Percentiles rank a stretch among this genome's conserved stretches.
Evolutionary conservation across 2,113 vertebrate species (phyloP).

Genomic region (Albula goreensis): DNA sequence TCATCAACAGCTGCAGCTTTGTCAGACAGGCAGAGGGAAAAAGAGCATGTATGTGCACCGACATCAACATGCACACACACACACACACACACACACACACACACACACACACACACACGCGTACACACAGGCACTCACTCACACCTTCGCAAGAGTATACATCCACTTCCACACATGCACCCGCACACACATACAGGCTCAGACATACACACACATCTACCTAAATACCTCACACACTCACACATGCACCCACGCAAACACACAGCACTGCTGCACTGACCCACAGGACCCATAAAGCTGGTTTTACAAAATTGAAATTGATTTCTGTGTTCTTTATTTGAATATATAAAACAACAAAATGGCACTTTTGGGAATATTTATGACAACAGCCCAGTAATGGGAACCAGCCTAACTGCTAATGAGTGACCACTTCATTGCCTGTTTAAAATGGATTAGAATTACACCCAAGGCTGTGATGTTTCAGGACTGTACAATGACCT

Average conservation of each 20-base stretch:
- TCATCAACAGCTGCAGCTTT: background rate
- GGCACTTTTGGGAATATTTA: too few relatives aligned
- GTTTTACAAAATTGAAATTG: too few relatives aligned
- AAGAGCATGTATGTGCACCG: too few relatives aligned
- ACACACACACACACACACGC: background rate
- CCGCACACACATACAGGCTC: too few relatives aligned
- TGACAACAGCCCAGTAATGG: background rate
- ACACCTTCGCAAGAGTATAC: background rate
- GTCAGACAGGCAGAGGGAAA: background rate
- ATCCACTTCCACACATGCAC: background rate
- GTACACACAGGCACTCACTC: background rate
- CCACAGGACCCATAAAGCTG: too few relatives aligned
- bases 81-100: background rate
- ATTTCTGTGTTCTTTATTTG: too few relatives aligned
- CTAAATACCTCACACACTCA: too few relatives aligned
- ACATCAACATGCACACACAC: background rate
- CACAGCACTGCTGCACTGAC: too few relatives aligned
- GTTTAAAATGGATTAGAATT: background rate
- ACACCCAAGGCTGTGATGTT: background rate
- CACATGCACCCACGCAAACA: background rate
- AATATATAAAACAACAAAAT: too few relatives aligned
- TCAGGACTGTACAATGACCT: background rate
- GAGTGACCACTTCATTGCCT: background rate
- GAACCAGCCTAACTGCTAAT: background rate
- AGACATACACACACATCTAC: background rate